Conservation (phyloP, 30 jellyfish, hydroid and myxozoan genomes). For the Mastigias papua region DNA sequence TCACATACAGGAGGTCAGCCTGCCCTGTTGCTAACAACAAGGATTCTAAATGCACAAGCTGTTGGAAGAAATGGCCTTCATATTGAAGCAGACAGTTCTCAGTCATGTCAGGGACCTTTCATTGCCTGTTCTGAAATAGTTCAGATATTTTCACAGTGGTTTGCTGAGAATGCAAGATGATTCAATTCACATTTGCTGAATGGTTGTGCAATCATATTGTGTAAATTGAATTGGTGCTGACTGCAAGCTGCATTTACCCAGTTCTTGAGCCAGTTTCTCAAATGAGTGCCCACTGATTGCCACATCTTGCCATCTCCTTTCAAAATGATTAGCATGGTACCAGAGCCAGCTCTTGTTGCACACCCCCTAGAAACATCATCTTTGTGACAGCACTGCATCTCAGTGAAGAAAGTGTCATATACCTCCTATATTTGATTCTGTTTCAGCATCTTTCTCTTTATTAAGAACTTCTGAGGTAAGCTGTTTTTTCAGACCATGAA, state of each 20-base stretch:
- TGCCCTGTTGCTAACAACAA: background rate
- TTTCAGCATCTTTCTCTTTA: conserved; percentile 40
- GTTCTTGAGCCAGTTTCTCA: background rate
- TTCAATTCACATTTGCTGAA: background rate
- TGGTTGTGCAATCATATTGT: too few species aligned
- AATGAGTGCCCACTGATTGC: background rate
- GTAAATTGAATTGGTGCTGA: background rate
- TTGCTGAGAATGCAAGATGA: background rate
- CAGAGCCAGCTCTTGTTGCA: background rate
- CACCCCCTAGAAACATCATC: too few species aligned
- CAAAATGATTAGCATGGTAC: background rate
- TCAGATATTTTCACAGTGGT: background rate
- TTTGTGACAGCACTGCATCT: too few species aligned
- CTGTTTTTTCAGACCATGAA: background rate
- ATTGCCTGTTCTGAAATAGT: background rate
- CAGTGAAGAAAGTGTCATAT: too few species aligned
- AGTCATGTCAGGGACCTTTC: background rate
- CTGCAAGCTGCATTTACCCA: background rate
- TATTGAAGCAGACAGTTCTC: background rate
- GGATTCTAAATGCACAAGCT: background rate
- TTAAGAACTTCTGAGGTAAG: conserved; percentile 45
- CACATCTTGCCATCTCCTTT: background rate
- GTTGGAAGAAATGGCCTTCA: background rate
- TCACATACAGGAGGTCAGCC: background rate
- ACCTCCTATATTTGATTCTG: conserved; percentile 11